These are phyloP conservation scores for Etheostoma cragini DNA, from an alignment of 2,113 vertebrate species.

Conservation along the genomic window DNA sequence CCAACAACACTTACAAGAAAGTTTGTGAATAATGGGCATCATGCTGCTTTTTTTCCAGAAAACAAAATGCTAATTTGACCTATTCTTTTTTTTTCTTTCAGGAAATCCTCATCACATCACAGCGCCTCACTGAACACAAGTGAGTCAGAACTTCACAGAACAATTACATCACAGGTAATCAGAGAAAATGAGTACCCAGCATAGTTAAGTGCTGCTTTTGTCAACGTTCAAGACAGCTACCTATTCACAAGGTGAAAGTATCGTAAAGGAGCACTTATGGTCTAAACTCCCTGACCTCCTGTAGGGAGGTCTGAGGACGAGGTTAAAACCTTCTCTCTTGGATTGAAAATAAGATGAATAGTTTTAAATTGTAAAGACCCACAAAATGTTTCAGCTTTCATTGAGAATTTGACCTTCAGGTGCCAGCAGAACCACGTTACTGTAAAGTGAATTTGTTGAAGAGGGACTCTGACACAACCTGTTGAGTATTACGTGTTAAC, in stretches of 20 bases:
- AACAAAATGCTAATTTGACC: conserved; percentile 40
- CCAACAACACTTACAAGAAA: not conserved
- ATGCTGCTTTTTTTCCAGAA: conserved; percentile 24
- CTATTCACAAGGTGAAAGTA: conserved; percentile 53
- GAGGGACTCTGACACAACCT: not conserved
- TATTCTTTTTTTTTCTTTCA: conserved; percentile 3
- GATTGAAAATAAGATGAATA: not conserved
- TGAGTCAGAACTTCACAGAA: conserved; percentile 50
- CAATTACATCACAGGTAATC: conserved; percentile 59
- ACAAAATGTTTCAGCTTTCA: not conserved
- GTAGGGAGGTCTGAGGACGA: not conserved
- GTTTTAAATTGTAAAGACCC: not conserved
- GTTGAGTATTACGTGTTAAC: not conserved
- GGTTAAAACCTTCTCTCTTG: not conserved
- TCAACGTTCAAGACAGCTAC: conserved; percentile 74
- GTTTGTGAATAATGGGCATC: conserved; percentile 17
- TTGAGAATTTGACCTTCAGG: conserved; percentile 1
- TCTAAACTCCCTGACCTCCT: not conserved
- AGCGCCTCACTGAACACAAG: conserved; percentile 4
- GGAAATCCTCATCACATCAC: not conserved
- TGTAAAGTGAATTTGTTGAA: not conserved
- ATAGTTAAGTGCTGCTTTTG: conserved; percentile 48
- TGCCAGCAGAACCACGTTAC: not conserved
- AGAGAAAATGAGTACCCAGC: conserved; percentile 52
- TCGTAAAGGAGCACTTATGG: conserved; percentile 16